Evolutionary conservation across 2,888 invertebrate genomes (phyloP), one percentile per base, ranked within the genome.

Genomic region (Pimpla rufipes): DNA sequence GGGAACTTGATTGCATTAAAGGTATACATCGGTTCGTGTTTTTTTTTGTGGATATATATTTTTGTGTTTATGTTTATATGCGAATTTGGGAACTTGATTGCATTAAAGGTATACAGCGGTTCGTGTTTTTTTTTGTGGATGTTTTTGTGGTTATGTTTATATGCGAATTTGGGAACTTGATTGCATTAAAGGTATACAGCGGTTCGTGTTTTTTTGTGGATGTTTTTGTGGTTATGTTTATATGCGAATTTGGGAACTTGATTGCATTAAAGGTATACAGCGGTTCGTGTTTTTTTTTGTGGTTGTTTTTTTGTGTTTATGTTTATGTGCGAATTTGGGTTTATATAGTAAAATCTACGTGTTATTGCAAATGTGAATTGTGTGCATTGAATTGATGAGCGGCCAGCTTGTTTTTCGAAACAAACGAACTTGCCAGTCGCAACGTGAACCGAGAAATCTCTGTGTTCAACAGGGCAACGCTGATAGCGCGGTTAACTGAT

Each of bases 111-210:
- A n/a, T n/a, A n/a, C n/a, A n/a, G n/a, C n/a, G n/a, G n/a, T n/a
- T n/a, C n/a, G n/a, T n/a, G n/a, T n/a, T n/a, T n/a, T n/a, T n/a
- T n/a, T n/a, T n/a, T n/a, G n/a, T n/a, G n/a, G n/a, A n/a, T n/a
- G n/a, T n/a, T n/a, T n/a, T n/a, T n/a, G n/a, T n/a, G n/a, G n/a
- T n/a, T n/a, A n/a, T n/a, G n/a, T n/a, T n/a, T n/a, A n/a, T n/a
- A n/a, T n/a, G n/a, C n/a, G n/a, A n/a, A n/a, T n/a, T n/a, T 29
- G 16, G 64, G 7, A 42, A 21, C 23, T 21, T 2, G 57, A n/a
- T 59, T 21, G 45, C 57, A 10, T 6, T 7, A 18, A 18, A 73
- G 71, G 71, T 73, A 73, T 23, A 23, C 29, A 29, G 2, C 29
- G 5, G 29, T 29, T n/a, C n/a, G n/a, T n/a, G n/a, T 18, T 10